Evolutionary conservation across 2,888 invertebrate genomes (phyloP).

Genomic region (Leptopilina syphax): DNA sequence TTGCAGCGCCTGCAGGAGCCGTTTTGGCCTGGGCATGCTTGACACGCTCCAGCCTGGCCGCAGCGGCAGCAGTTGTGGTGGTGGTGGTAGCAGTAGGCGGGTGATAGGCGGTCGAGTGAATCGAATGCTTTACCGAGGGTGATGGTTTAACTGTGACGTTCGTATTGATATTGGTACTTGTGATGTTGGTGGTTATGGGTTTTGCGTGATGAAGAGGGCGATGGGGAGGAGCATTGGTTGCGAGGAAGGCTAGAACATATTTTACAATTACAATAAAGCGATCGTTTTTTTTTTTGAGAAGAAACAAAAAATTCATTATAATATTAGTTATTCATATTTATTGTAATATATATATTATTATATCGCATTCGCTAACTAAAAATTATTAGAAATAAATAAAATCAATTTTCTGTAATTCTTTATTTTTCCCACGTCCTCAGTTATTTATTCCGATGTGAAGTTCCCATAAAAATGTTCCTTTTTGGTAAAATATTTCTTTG

Average conservation of each 20-base stretch:
- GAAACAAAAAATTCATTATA: neutral
- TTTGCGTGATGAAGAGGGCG: slow-evolving; percentile 75
- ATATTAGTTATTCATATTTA: too few species aligned
- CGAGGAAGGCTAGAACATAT: slow-evolving; percentile 85
- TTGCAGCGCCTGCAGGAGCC: slow-evolving; percentile 61
- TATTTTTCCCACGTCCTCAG: too few species aligned
- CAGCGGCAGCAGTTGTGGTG: slow-evolving; percentile 67
- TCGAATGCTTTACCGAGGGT: slow-evolving; percentile 69
- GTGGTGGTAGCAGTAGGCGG: slow-evolving; percentile 60
- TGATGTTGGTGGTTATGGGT: slow-evolving; percentile 65
- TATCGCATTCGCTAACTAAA: too few species aligned
- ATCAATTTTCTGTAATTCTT: too few species aligned
- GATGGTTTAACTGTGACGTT: slow-evolving; percentile 67
- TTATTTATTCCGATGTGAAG: too few species aligned
- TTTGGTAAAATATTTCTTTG: too few species aligned
- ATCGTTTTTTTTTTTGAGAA: slow-evolving; percentile 31
- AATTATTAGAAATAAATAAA: too few species aligned
- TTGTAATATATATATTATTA: too few species aligned
- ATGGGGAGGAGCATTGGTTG: slow-evolving; percentile 85
- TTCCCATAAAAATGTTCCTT: too few species aligned
- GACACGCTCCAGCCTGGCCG: slow-evolving; percentile 72
- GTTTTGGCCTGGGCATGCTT: slow-evolving; percentile 68
- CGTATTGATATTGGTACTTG: slow-evolving; percentile 52
- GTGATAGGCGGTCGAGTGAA: slow-evolving; percentile 69
- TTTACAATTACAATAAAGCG: slow-evolving; percentile 55